phyloP scores from a whole-genome alignment of 2,797 vertebrate species.

The Cottoperca gobio region DNA sequence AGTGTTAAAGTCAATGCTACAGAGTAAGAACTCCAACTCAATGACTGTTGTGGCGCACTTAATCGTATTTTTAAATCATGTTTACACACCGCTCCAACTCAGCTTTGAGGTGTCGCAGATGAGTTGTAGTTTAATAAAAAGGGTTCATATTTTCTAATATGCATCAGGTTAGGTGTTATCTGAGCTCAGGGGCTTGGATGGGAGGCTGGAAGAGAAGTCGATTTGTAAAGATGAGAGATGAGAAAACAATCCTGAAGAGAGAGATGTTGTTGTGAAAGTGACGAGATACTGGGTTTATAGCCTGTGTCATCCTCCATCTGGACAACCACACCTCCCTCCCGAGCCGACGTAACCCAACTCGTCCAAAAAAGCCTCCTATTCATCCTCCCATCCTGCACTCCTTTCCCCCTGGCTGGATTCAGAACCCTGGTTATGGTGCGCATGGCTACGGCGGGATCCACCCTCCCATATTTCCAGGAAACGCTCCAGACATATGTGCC shows the following conservation, averaged over 20 bases:
- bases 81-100: slow-evolving; percentile 36
- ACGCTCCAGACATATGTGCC: slow-evolving; percentile 50
- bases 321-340: slow-evolving; percentile 25
- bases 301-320: slow-evolving; percentile 67
- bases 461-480: slow-evolving; percentile 72
- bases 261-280: slow-evolving; percentile 31
- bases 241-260: not conserved
- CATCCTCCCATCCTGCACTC: slow-evolving; percentile 28
- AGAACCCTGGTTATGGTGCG: slow-evolving; percentile 29
- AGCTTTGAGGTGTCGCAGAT: slow-evolving; percentile 31
- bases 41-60: not conserved
- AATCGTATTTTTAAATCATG: slow-evolving; percentile 29
- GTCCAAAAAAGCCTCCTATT: slow-evolving; percentile 36
- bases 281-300: slow-evolving; percentile 46
- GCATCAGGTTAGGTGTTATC: slow-evolving; percentile 45
- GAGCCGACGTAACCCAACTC: slow-evolving; percentile 1
- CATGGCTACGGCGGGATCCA: slow-evolving; percentile 43
- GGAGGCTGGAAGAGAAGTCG: slow-evolving; percentile 36
- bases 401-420: slow-evolving; percentile 37
- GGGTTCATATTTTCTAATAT: slow-evolving; percentile 55
- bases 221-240: slow-evolving; percentile 24
- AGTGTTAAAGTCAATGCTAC: not conserved
- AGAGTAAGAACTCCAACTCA: slow-evolving; percentile 6
- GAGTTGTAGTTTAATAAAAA: slow-evolving; percentile 68
- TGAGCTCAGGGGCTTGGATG: slow-evolving; percentile 33